phyloP scores from a whole-genome alignment of 2,113 vertebrate genomes.

The Macroglossus sobrinus region DNA sequence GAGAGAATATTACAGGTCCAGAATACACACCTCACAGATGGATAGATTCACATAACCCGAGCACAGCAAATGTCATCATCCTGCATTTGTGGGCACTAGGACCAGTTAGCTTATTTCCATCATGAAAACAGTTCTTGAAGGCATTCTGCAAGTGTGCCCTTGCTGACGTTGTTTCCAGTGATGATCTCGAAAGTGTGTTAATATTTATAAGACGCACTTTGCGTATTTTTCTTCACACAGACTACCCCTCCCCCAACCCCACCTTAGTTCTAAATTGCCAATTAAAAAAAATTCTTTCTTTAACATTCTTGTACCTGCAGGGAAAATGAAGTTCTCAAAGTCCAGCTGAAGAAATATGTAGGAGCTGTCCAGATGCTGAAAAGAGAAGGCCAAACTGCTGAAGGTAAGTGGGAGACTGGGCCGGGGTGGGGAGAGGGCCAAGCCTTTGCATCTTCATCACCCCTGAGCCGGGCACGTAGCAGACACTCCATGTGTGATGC shows the following conservation, averaged over 20 bases:
- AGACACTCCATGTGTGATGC: not conserved
- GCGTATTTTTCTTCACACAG: constrained; percentile 41
- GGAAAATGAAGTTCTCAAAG: constrained; percentile 99
- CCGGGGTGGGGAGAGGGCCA: fast-evolving
- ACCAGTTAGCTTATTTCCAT: not conserved
- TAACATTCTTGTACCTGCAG: constrained; percentile 79
- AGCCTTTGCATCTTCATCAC: not conserved
- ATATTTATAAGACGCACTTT: not conserved
- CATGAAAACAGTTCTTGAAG: not conserved
- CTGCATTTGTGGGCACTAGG: not conserved
- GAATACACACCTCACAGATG: not conserved
- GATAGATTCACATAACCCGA: not conserved
- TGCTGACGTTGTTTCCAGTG: not conserved
- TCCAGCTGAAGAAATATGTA: constrained; percentile 99
- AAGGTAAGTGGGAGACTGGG: constrained; percentile 85
- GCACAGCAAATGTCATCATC: not conserved
- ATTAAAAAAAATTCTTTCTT: constrained; percentile 26
- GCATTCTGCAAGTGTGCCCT: not conserved
- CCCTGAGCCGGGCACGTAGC: not conserved
- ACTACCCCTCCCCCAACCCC: not conserved
- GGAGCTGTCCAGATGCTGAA: constrained; percentile 99
- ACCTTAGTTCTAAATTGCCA: not conserved
- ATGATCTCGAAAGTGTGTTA: not conserved
- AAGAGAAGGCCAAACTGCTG: constrained; percentile 91
- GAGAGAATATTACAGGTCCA: not conserved